Evolutionary conservation across 1,140 invertebrate genomes (phyloP).

Genomic region (Hormaphis cornu): DNA sequence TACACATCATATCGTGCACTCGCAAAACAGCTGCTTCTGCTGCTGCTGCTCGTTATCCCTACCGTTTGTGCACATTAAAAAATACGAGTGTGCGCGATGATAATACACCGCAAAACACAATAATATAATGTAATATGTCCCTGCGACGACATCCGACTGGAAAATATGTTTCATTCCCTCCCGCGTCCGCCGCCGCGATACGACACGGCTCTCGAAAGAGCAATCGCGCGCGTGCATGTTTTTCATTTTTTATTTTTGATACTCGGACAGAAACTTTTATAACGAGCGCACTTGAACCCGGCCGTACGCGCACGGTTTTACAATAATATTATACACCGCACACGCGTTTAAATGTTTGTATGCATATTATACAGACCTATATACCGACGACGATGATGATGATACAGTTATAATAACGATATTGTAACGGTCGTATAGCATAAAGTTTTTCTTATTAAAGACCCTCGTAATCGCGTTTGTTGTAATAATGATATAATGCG

Average conservation of each 20-base stretch:
- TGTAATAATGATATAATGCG: too few species aligned
- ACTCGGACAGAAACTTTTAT: conserved; percentile 28
- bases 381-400: too few species aligned
- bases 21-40: conserved; percentile 3
- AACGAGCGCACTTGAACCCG: conserved; percentile 22
- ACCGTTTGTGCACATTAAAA: too few species aligned
- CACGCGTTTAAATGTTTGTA: not conserved
- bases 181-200: not conserved
- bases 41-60: conserved; percentile 15
- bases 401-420: too few species aligned
- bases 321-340: not conserved
- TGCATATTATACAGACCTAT: too few species aligned
- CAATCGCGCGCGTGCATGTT: conserved; percentile 1
- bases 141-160: conserved; percentile 9
- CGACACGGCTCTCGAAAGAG: conserved; percentile 3
- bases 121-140: too few species aligned
- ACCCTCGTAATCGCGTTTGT: too few species aligned
- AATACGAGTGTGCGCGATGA: not conserved
- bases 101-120: too few species aligned
- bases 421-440: too few species aligned
- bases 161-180: not conserved
- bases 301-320: not conserved
- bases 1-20: not conserved
- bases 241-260: not conserved
- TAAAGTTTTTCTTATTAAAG: too few species aligned